Conservation (phyloP, 2,888 invertebrate species). For the Camptogramma bilineatum region DNA sequence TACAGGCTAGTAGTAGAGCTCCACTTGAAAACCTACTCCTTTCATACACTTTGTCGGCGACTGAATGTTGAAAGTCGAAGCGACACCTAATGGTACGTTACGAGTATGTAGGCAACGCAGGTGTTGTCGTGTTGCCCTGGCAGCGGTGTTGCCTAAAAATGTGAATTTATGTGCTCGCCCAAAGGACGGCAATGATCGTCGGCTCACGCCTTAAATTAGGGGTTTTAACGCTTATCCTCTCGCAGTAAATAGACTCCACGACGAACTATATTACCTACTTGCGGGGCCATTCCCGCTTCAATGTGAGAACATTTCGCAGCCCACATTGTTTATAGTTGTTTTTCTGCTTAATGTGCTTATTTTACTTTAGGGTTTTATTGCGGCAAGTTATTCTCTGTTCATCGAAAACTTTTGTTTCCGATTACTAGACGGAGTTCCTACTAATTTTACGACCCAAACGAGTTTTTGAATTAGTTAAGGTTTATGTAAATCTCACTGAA, state of each 20-base stretch:
- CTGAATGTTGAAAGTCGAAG: conserved; percentile 57
- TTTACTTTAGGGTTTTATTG: conserved; percentile 47
- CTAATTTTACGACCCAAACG: conserved; percentile 25
- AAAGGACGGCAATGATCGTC: conserved; percentile 79
- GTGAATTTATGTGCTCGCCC: conserved; percentile 79
- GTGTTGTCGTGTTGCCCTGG: conserved; percentile 61
- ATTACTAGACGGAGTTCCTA: conserved; percentile 8
- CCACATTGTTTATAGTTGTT: conserved; percentile 66
- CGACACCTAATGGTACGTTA: conserved; percentile 69
- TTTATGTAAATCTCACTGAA: conserved; percentile 28
- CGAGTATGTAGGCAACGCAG: conserved; percentile 71
- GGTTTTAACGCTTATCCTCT: conserved; percentile 80
- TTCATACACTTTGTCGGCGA: conserved; percentile 42
- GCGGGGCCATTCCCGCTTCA: conserved; percentile 60
- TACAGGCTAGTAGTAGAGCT: conserved; percentile 7
- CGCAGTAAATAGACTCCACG: conserved; percentile 76
- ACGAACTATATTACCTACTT: conserved; percentile 69
- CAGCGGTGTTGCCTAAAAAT: conserved; percentile 77
- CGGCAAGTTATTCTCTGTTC: conserved; percentile 46
- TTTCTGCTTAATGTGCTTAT: conserved; percentile 57
- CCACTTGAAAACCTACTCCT: conserved; percentile 32
- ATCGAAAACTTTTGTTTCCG: conserved; percentile 33
- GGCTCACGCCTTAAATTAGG: conserved; percentile 82
- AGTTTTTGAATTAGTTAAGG: conserved; percentile 25
- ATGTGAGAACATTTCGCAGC: conserved; percentile 54